Evolutionary conservation across 1,140 invertebrate species (phyloP), one percentile per base, ranked within the genome.

Genomic region (Panagrolaimus sp.): DNA sequence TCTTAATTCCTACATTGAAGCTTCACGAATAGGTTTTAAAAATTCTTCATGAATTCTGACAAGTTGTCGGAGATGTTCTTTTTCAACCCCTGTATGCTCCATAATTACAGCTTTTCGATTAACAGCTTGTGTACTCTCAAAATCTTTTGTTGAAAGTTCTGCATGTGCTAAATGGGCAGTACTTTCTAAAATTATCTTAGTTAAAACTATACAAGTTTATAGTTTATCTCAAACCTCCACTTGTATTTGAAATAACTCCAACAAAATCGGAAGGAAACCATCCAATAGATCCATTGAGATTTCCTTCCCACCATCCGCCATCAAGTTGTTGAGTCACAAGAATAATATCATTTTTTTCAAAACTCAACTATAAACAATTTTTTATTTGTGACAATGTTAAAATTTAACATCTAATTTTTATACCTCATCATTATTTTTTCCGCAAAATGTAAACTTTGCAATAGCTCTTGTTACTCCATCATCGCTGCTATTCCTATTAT

Each of bases 261-360:
- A 96, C 93, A 88, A 96, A 97, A 85, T 96, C 95, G 75, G 91
- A 92, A 71, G 95, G 95, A 87, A 98, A 98, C 95, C 95, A 98
- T 75, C 94, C 94, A 72, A 94, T 96, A 83, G 91, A 91, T 64
- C 92, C 93, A 73, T 91, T 89, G 21, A 96, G 85, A 2, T 93
- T 96, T 15, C 94, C 95, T 86, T 98, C 94, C 91, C 92, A 97
- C 94, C 94, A 97, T 89, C 94, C 96, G 32, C 92, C 94, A 62
- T 94, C 94, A 83, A 96, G 90, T 78, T 93, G 90, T 84, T 92
- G 89, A 65, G 94, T 96, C 43, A 98, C 90, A 15, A 93, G 94
- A 71, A 98, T 96, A 62, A 96, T 87, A 85, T 98, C 94, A 63
- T 94, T 93, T 85, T 96, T 96, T 76, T 90, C 90, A 83, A 98